Percentiles rank a stretch among this genome's conserved stretches.
Conservation (phyloP, 2,797 vertebrate species). For the Sternotherus odoratus region DNA sequence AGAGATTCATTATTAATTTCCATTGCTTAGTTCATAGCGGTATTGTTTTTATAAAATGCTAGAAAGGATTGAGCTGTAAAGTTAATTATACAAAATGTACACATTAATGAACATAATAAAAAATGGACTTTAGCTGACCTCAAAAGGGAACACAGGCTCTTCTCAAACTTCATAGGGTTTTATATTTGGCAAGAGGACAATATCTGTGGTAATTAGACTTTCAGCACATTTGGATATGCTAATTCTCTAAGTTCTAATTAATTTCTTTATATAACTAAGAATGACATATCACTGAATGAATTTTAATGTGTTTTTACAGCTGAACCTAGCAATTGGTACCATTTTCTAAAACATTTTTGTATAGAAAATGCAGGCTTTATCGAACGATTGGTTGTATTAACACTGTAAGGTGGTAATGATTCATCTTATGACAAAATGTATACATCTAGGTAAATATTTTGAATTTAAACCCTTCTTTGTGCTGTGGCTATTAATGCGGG, state of each 20-base stretch:
- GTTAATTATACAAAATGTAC: conserved; percentile 59
- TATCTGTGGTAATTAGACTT: conserved; percentile 75
- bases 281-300: conserved; percentile 68
- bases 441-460: neutral
- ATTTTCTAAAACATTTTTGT: conserved; percentile 47
- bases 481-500: fast-evolving
- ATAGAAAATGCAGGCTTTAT: conserved; percentile 34
- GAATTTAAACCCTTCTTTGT: neutral
- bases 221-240: conserved; percentile 73
- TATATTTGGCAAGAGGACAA: conserved; percentile 61
- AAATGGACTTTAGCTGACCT: conserved; percentile 61
- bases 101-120: conserved; percentile 61
- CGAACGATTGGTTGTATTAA: neutral
- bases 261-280: conserved; percentile 77
- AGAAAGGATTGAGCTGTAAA: conserved; percentile 24
- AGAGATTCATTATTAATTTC: conserved; percentile 1
- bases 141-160: conserved; percentile 64
- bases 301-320: conserved; percentile 72
- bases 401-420: neutral
- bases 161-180: conserved; percentile 64
- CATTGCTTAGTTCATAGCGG: neutral
- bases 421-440: neutral
- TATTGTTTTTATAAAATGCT: conserved; percentile 35
- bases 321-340: conserved; percentile 48
- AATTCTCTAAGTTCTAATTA: conserved; percentile 82